These are phyloP conservation scores for Galerucella calmariensis DNA, from an alignment of 2,888 invertebrate genomes.

Conservation along the genomic window DNA sequence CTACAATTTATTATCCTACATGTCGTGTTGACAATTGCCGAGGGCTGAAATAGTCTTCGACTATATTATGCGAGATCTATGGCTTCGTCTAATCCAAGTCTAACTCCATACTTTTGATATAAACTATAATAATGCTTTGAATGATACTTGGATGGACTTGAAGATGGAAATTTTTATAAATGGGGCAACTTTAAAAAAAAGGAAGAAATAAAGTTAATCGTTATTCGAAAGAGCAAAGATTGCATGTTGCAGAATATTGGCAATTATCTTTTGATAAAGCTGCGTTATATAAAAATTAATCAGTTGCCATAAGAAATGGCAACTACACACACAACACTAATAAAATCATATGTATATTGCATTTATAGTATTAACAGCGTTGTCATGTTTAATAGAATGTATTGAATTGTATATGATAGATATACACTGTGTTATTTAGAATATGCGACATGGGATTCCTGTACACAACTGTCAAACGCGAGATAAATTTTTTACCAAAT, in stretches of 20 bases:
- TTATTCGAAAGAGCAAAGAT: slow-evolving; percentile 35
- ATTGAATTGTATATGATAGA: neutral
- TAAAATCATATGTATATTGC: slow-evolving; percentile 50
- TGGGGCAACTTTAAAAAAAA: neutral
- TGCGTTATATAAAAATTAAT: slow-evolving; percentile 41
- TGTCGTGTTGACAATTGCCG: slow-evolving; percentile 3
- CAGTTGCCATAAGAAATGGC: slow-evolving; percentile 46
- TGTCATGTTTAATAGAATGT: slow-evolving; percentile 13
- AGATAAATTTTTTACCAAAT: too few relatives aligned
- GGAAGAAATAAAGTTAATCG: slow-evolving; percentile 17
- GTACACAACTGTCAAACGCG: too few relatives aligned
- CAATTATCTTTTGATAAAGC: slow-evolving; percentile 45
- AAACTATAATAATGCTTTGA: neutral
- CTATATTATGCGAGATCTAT: neutral
- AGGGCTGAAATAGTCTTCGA: neutral
- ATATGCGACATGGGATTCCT: too few relatives aligned
- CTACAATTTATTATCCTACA: slow-evolving; percentile 9
- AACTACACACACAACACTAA: slow-evolving; percentile 50
- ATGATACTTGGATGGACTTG: neutral
- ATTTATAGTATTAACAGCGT: slow-evolving; percentile 31
- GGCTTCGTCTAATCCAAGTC: neutral
- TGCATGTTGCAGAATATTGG: slow-evolving; percentile 42
- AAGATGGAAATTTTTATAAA: neutral
- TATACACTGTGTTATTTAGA: too few relatives aligned
- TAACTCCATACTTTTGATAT: neutral